Conservation (phyloP, 2,797 vertebrate species). For the Gallinago stenura region DNA sequence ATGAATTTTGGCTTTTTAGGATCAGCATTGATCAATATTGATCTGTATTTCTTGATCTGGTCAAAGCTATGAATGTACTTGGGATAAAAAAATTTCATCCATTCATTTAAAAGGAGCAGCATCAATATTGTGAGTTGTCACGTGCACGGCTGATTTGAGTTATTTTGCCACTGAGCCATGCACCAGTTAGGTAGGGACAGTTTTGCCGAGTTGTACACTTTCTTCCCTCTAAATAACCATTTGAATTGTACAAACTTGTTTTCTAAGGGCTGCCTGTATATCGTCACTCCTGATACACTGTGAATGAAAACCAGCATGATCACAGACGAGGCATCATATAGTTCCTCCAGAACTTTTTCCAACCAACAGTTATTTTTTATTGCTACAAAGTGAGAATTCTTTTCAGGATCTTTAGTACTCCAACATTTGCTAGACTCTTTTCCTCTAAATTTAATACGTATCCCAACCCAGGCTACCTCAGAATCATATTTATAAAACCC, state of each 20-base stretch:
- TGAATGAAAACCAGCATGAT: not conserved
- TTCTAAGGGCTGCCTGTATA: not conserved
- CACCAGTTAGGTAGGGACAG: not conserved
- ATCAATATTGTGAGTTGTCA: slow-evolving; percentile 64
- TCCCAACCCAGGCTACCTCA: not conserved
- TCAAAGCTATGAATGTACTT: no score
- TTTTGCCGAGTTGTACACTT: not conserved
- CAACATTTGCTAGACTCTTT: not conserved
- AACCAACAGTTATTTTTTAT: not conserved
- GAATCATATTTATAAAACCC: not conserved
- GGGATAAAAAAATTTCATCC: no score
- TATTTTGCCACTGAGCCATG: not conserved
- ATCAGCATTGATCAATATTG: not conserved
- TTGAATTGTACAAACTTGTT: not conserved
- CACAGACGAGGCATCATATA: not conserved
- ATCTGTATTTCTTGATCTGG: no score
- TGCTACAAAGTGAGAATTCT: not conserved
- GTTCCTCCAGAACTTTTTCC: not conserved
- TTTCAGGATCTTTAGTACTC: not conserved
- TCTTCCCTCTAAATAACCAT: not conserved
- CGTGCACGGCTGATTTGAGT: slow-evolving; percentile 59
- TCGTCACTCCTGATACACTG: not conserved
- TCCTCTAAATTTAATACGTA: not conserved
- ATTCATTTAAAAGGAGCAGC: no score
- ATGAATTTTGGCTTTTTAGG: slow-evolving; percentile 59